Base-by-base conservation (phyloP, 2,113 vertebrate species). In the Nothoprocta perdicaria region DNA sequence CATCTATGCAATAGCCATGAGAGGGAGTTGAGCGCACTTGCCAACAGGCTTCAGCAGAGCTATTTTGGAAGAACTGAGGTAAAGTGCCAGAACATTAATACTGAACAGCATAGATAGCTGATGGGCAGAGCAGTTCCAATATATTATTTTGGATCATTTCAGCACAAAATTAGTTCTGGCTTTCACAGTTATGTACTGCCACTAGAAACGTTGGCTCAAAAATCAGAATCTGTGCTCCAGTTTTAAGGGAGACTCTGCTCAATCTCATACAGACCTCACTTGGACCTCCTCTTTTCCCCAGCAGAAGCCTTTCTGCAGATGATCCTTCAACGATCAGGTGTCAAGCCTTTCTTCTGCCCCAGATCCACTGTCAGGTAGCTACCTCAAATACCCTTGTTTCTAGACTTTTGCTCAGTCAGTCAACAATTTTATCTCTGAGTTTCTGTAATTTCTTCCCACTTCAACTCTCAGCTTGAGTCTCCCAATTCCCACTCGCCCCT, bases 11-110 rank as follows among this genome's bases (percentile, higher is more conserved):
- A 50, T 52, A 80, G 38, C 58, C 4, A 1, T 73, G 67, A 91
- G 58, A 84, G 14, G 41, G 75, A 93, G 43, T 27, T 66, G 31
- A 89, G 29, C 38, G 35, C 73, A n/a, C 24, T 89, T 94, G 53
- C 69, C 91, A 89, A 11, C 7, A 86, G 21, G 29, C 60, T 88
- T 86, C 24, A n/a, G 35, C 24, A 61, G 9, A 58, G 45, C 12
- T 77, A 8, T 74, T 90, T 91, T 83, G 73, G 82, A 90, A 83
- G 10, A 27, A 63, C 22, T 23, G 55, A 83, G 46, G 19, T 67
- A 24, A 89, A n/a, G n/a, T 40, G 33, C 58, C 81, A 58, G 45
- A 89, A 80, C 2, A 2, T 16, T 72, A 35, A 75, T 48, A 73
- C 58, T 53, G 35, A 79, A 52, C 33, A 76, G 8, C 52, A 78